phyloP scores from a whole-genome alignment of 2,797 vertebrate species.

The Danionella dracula region DNA sequence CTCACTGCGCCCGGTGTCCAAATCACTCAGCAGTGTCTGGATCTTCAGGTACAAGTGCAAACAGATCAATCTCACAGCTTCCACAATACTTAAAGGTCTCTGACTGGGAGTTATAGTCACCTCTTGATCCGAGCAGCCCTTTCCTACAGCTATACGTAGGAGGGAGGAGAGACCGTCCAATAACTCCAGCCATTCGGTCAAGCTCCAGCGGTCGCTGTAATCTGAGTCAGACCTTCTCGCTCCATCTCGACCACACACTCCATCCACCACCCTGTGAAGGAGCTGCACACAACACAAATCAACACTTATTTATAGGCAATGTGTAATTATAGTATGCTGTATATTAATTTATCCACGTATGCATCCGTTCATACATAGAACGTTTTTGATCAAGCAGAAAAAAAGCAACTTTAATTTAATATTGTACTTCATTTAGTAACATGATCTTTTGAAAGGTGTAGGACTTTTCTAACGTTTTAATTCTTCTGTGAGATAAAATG shows the following conservation, averaged over 20 bases:
- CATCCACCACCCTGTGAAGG: constrained; percentile 82
- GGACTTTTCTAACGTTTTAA: too few species aligned
- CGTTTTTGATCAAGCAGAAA: too few species aligned
- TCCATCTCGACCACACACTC: constrained; percentile 78
- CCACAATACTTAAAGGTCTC: neutral
- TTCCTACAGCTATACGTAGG: constrained; percentile 71
- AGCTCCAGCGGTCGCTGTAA: constrained; percentile 74
- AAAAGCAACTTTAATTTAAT: too few species aligned
- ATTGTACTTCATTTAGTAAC: too few species aligned
- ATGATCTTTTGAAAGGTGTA: too few species aligned
- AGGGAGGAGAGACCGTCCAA: constrained; percentile 60
- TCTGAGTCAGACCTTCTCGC: constrained; percentile 74
- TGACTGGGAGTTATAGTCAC: constrained; percentile 60
- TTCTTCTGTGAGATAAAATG: too few species aligned
- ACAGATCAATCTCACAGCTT: neutral
- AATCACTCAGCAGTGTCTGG: constrained; percentile 62
- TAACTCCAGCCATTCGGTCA: constrained; percentile 77
- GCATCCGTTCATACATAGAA: too few species aligned
- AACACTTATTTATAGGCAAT: too few species aligned
- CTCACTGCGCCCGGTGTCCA: constrained; percentile 65
- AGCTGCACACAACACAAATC: constrained; percentile 63
- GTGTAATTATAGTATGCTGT: too few species aligned
- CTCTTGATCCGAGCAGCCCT: constrained; percentile 74
- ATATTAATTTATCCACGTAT: too few species aligned
- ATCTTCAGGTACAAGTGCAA: constrained; percentile 60